Percentiles rank a stretch among this genome's conserved stretches.
Evolutionary conservation across 92 coral and sea anemone species (phyloP).

Genomic region (Epizoanthus ramosus): DNA sequence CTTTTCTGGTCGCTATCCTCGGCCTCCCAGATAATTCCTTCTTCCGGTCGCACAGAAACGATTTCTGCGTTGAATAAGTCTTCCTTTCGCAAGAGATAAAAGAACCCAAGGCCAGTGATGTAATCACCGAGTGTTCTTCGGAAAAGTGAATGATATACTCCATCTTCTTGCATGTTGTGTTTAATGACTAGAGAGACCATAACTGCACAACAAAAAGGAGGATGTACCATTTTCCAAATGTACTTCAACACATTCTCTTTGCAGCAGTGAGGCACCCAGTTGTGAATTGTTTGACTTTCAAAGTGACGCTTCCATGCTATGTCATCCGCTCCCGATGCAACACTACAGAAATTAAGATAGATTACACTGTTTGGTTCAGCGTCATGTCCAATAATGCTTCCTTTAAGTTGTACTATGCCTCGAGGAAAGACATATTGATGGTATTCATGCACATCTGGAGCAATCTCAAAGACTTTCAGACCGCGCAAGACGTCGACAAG

Average conservation of each 20-base stretch:
- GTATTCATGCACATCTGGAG: constrained; percentile 1
- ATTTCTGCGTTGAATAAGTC: neutral
- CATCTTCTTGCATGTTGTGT: neutral
- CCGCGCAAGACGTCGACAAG: neutral
- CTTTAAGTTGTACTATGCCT: neutral
- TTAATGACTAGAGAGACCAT: constrained; percentile 8
- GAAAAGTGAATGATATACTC: neutral
- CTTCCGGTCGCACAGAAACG: neutral
- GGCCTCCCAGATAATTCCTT: neutral
- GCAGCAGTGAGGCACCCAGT: constrained; percentile 12
- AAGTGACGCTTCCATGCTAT: neutral
- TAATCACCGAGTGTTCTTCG: neutral
- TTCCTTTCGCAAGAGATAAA: neutral
- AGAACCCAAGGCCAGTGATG: constrained; percentile 3
- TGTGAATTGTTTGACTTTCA: neutral
- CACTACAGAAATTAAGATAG: constrained; percentile 2
- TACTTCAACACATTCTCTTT: constrained; percentile 4
- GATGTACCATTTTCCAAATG: neutral
- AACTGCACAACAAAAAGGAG: neutral
- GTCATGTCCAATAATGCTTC: neutral
- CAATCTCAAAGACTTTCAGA: constrained; percentile 12
- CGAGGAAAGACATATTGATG: constrained; percentile 9
- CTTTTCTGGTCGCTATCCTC: neutral
- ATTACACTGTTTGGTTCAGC: neutral
- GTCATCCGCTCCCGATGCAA: neutral